These are phyloP conservation scores for Antigone vipio DNA, from an alignment of 2,113 vertebrate species.

Conservation along the genomic window DNA sequence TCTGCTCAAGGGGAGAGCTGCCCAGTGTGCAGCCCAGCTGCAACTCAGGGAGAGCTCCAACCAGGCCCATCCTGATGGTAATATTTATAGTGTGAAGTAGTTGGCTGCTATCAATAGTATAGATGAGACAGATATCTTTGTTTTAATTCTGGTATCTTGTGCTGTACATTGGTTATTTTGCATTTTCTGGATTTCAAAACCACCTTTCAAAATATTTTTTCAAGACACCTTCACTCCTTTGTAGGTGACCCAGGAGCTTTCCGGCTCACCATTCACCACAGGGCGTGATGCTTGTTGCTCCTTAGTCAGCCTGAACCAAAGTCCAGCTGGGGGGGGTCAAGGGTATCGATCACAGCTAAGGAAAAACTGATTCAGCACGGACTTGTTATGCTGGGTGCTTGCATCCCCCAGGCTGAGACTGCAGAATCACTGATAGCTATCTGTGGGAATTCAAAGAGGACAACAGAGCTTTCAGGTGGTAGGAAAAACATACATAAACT, in stretches of 20 bases:
- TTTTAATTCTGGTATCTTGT: neutral
- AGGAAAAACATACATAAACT: neutral
- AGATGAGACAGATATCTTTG: neutral
- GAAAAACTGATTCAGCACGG: neutral
- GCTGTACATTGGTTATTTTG: neutral
- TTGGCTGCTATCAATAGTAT: neutral
- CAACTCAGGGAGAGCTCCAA: neutral
- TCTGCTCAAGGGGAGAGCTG: neutral
- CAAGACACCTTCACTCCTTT: neutral
- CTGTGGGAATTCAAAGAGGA: neutral
- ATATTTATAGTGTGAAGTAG: neutral
- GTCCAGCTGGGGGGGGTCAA: rapidly evolving
- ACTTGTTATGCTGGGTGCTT: neutral
- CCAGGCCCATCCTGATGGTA: neutral
- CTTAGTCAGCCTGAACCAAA: neutral
- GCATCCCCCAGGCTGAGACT: neutral
- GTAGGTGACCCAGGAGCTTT: neutral
- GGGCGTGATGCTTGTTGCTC: neutral
- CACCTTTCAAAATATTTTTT: neutral
- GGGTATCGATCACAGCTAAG: too few species aligned
- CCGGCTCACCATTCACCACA: neutral
- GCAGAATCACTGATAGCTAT: neutral
- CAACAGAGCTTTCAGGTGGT: neutral
- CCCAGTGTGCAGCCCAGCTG: neutral
- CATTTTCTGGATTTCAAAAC: neutral